These are phyloP conservation scores for Crypturellus undulatus DNA, from an alignment of 2,113 vertebrate genomes.

Conservation along the genomic window DNA sequence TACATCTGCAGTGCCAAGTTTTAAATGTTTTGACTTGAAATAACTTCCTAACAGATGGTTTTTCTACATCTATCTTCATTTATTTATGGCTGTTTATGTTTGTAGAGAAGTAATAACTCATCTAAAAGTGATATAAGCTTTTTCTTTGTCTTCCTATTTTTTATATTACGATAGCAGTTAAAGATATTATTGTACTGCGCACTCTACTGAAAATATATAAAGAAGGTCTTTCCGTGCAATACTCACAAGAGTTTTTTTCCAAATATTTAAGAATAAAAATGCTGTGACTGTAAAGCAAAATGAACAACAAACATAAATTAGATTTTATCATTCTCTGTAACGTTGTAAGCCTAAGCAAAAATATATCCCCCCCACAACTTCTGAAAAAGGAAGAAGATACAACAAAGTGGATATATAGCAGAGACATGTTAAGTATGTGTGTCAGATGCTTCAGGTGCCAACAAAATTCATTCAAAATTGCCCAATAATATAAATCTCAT, in stretches of 20 bases:
- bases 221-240: background rate
- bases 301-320: background rate
- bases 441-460: background rate
- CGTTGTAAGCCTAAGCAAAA: background rate
- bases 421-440: background rate
- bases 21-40: constrained; percentile 60
- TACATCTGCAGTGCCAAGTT: constrained; percentile 37
- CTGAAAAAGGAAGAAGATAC: background rate
- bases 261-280: constrained; percentile 1
- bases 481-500: background rate
- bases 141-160: constrained; percentile 20
- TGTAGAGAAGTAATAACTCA: background rate
- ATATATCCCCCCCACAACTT: background rate
- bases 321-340: background rate
- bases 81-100: constrained; percentile 49
- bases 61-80: constrained; percentile 49
- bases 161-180: background rate
- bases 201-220: background rate
- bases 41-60: constrained; percentile 58
- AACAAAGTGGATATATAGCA: background rate
- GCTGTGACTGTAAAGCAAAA: background rate
- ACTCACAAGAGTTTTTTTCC: background rate
- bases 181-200: background rate
- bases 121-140: background rate
- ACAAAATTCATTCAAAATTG: background rate